Base-by-base conservation (phyloP, 2,113 vertebrate species). In the Phrynosoma platyrhinos region DNA sequence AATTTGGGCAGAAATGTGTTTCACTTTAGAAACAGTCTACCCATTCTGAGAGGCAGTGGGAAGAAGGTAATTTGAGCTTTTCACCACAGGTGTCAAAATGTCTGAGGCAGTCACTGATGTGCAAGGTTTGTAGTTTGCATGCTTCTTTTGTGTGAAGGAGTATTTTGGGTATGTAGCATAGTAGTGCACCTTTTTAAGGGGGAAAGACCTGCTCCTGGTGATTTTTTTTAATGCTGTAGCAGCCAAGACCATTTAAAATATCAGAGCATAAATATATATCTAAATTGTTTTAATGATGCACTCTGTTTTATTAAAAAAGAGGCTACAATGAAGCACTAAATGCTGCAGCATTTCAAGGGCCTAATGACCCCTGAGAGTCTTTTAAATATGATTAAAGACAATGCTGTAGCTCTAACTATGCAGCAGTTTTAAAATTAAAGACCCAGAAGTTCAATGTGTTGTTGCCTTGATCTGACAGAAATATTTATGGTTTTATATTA, bases 261-360 rank as follows among this genome's bases (percentile, higher is more conserved):
- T 69, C 30, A 42, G 82, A 71, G 47, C 47, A 64, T 53, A 87
- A 79, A 69, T 83, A 58, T 42, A n/a, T 74, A 71, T 30, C 66
- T 20, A 80, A 83, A 40, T 20, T 2, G 18, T 82, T 87, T 55
- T 25, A 58, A 32, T 68, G 71, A 83, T 52, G 12, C 68, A 55
- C 81, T 27, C 83, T 79, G 27, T 86, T 32, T 64, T 40, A 68
- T 16, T 36, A 36, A 55, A 55, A n/a, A 81, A 82, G 62, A 77
- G 4, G 66, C 9, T 36, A 7, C 4, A 69, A 40, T 25, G 30
- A 74, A 30, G 2, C 16, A 0, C 10, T 7, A 13, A 36, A 18
- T 13, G 1, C 7, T 18, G 3, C 6, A 47, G 12, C 16, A 3
- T 1, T 42, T 5, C 0, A 4, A 30, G 36, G 13, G 79, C 18